These are phyloP conservation scores for Telmatherina bonti DNA, from an alignment of 2,797 vertebrate species.

Conservation along the genomic window DNA sequence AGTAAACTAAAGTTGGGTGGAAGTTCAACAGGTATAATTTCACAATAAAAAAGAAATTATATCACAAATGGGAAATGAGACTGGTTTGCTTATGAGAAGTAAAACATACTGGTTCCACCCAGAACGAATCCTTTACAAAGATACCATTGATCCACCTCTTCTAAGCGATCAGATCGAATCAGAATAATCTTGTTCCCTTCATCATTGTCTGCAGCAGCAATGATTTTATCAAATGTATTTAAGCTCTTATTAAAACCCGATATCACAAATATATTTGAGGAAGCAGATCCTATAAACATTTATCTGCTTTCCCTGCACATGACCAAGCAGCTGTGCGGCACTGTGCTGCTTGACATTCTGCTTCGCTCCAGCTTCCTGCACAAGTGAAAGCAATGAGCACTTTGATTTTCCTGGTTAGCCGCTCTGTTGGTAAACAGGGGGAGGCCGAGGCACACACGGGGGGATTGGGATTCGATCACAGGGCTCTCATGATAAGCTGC, in stretches of 20 bases:
- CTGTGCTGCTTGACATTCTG: constrained; percentile 82
- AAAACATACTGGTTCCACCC: constrained; percentile 12
- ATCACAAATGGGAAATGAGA: constrained; percentile 46
- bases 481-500: constrained; percentile 31
- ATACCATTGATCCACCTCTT: constrained; percentile 6
- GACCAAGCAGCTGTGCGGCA: constrained; percentile 75
- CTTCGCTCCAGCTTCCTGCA: constrained; percentile 74
- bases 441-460: constrained; percentile 38
- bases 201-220: not conserved
- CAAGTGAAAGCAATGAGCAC: constrained; percentile 81
- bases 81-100: constrained; percentile 42
- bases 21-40: constrained; percentile 7
- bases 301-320: constrained; percentile 59
- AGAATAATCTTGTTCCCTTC: not conserved
- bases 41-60: not conserved
- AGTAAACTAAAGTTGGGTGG: not conserved
- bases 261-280: constrained; percentile 27
- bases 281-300: constrained; percentile 43
- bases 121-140: constrained; percentile 11
- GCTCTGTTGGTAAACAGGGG: constrained; percentile 75
- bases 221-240: constrained; percentile 6
- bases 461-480: constrained; percentile 41
- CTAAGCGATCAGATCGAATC: constrained; percentile 11
- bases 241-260: constrained; percentile 22
- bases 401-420: constrained; percentile 74